phyloP scores from a whole-genome alignment of 1,140 invertebrate species.

The Papilio dardanus region DNA sequence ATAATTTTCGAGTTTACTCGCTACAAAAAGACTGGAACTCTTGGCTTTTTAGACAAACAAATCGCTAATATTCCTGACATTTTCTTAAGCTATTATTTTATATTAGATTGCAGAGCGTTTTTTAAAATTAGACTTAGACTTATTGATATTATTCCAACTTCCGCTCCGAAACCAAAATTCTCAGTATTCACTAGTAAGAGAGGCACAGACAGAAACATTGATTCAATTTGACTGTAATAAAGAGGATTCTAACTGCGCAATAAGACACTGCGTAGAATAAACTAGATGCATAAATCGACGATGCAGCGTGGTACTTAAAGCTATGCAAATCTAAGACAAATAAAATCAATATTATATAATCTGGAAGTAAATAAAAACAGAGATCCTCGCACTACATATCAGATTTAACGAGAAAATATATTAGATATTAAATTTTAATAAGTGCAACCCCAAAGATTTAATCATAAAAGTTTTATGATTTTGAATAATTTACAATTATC shows the following conservation, averaged over 20 bases:
- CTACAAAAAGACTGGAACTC: background rate
- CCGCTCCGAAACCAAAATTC: background rate
- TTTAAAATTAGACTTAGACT: too few relatives aligned
- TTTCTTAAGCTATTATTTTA: background rate
- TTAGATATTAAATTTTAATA: too few relatives aligned
- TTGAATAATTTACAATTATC: too few relatives aligned
- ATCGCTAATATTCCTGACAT: background rate
- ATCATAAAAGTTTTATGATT: too few relatives aligned
- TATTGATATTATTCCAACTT: too few relatives aligned
- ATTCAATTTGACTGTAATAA: background rate
- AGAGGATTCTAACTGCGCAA: slow-evolving; percentile 22
- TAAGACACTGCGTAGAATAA: slow-evolving; percentile 12
- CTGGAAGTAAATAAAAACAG: background rate
- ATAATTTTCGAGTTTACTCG: background rate
- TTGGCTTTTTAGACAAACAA: too few relatives aligned
- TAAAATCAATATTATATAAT: background rate
- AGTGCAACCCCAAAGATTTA: too few relatives aligned
- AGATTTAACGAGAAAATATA: background rate
- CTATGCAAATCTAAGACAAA: background rate
- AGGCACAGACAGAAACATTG: background rate
- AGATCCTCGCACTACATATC: background rate
- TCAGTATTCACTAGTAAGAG: background rate
- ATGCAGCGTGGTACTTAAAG: slow-evolving; percentile 9
- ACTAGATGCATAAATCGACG: background rate
- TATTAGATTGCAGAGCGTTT: too few relatives aligned